A percentile compares a stretch with the other conserved stretches of the same genome.
Conservation (phyloP, 2,888 invertebrate genomes). For the Drepanosiphum platanoidis region DNA sequence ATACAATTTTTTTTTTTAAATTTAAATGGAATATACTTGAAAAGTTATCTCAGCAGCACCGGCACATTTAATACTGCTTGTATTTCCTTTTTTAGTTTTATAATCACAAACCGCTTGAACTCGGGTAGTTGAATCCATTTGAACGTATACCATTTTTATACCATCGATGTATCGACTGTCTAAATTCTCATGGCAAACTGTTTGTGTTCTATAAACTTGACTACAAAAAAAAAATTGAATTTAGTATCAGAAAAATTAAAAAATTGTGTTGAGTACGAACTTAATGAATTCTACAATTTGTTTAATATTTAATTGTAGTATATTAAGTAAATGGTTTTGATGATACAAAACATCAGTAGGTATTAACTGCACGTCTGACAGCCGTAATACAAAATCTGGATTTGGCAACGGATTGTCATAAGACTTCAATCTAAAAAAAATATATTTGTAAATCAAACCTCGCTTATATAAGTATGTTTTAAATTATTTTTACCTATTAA, state of each 20-base stretch:
- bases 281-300: slow-evolving; percentile 54
- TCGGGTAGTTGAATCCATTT: slow-evolving; percentile 40
- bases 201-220: slow-evolving; percentile 22
- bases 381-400: slow-evolving; percentile 70
- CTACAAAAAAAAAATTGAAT: slow-evolving; percentile 10
- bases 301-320: slow-evolving; percentile 46
- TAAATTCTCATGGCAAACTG: slow-evolving; percentile 44
- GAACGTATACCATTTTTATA: slow-evolving; percentile 46
- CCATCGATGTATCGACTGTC: slow-evolving; percentile 51
- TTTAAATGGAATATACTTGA: slow-evolving; percentile 36
- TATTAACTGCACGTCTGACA: slow-evolving; percentile 69
- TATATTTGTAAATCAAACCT: background rate
- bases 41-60: slow-evolving; percentile 57
- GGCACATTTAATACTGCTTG: slow-evolving; percentile 39
- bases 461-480: background rate
- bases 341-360: slow-evolving; percentile 67
- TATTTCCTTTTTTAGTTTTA: slow-evolving; percentile 35
- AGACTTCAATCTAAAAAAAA: slow-evolving; percentile 69
- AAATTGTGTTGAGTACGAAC: slow-evolving; percentile 4
- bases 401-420: slow-evolving; percentile 74
- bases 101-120: slow-evolving; percentile 59
- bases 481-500: slow-evolving; percentile 67
- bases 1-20: background rate
- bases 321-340: slow-evolving; percentile 38
- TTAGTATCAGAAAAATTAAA: background rate